Conservation (phyloP, 1,140 invertebrate species). For the Drosophila grimshawi region DNA sequence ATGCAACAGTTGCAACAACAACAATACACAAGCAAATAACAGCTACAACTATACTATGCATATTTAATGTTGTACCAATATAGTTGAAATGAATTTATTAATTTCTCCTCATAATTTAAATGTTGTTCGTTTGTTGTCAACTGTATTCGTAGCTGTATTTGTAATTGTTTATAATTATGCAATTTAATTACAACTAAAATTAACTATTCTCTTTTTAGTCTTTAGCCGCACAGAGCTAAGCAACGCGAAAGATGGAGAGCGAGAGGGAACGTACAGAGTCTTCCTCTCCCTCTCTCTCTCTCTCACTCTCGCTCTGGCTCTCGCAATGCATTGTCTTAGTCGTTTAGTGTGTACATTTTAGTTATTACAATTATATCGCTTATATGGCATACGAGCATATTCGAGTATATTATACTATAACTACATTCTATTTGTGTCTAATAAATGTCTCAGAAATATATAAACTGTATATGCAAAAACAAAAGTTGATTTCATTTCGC, state of each 20-base stretch:
- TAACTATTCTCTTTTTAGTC: constrained; percentile 63
- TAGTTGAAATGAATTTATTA: constrained; percentile 81
- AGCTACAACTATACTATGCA: constrained; percentile 35
- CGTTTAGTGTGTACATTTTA: constrained; percentile 81
- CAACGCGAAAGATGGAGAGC: background rate
- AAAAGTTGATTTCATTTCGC: constrained; percentile 32
- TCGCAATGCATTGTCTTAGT: constrained; percentile 77
- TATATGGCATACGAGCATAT: constrained; percentile 69
- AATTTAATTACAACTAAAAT: constrained; percentile 52
- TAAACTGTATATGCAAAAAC: constrained; percentile 70
- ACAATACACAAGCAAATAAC: constrained; percentile 20
- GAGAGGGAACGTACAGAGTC: background rate
- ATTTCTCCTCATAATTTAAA: constrained; percentile 80
- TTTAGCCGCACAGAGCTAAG: constrained; percentile 67
- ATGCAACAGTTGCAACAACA: constrained; percentile 34
- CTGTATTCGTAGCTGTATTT: constrained; percentile 26
- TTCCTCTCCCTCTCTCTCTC: constrained; percentile 3
- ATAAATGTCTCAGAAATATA: constrained; percentile 79
- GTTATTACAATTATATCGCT: constrained; percentile 72
- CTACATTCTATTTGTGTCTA: constrained; percentile 80
- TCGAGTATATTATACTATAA: constrained; percentile 57
- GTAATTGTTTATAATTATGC: constrained; percentile 46
- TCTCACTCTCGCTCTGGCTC: constrained; percentile 16
- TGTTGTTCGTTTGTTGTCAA: constrained; percentile 67
- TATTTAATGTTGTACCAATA: constrained; percentile 42